Evolutionary conservation across 2,113 vertebrate species (phyloP).

Genomic region (Mirounga angustirostris): DNA sequence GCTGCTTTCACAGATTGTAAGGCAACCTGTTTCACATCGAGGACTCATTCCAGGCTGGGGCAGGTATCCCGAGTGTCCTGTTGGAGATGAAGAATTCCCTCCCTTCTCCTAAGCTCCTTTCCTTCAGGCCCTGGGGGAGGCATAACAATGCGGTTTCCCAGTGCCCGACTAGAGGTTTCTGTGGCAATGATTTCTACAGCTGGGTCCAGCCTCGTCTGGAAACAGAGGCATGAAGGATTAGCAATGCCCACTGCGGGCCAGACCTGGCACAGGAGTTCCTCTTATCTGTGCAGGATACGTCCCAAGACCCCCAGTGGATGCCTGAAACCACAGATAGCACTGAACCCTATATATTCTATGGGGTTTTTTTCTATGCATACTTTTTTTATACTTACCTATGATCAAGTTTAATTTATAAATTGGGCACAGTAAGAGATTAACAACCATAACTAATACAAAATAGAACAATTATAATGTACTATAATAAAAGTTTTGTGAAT

Average conservation of each 20-base stretch:
- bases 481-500: background rate
- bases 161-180: background rate
- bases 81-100: background rate
- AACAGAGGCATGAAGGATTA: background rate
- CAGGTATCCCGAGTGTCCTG: background rate
- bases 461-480: background rate
- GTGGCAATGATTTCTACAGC: background rate
- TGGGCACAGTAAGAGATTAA: background rate
- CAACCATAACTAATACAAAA: background rate
- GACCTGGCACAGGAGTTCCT: background rate
- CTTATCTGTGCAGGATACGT: background rate
- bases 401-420: background rate
- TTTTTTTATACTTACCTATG: background rate
- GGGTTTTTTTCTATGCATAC: background rate
- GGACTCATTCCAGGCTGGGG: background rate
- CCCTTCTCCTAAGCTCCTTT: background rate
- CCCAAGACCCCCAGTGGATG: background rate
- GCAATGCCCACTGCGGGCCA: background rate
- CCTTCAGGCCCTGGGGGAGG: background rate
- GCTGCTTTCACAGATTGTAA: background rate
- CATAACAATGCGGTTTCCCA: background rate
- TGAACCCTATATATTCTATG: background rate
- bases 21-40: background rate
- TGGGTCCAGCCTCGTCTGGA: background rate
- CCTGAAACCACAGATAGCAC: background rate